phyloP scores from a whole-genome alignment of 2,797 vertebrate species.

The Notolepis coatsorum region DNA sequence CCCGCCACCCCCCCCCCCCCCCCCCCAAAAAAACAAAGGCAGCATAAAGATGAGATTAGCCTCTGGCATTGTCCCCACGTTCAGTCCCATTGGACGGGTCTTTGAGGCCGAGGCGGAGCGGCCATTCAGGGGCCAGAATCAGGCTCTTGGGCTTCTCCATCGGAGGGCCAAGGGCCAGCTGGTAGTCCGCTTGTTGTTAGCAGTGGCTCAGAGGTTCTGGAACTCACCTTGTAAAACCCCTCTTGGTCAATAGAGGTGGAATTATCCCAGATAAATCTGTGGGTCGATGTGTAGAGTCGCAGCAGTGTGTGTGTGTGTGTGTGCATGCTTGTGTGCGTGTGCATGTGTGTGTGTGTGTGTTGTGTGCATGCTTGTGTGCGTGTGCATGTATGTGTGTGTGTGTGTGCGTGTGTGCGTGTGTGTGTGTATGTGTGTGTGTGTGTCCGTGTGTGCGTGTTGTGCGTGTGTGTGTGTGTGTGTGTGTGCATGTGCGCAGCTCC shows the following conservation, averaged over 20 bases:
- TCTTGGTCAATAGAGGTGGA: conserved; percentile 74
- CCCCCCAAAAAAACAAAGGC: conserved; percentile 54
- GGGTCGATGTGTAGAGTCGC: conserved; percentile 59
- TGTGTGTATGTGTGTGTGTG: conserved; percentile 22
- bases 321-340: not conserved
- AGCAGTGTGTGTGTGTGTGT: conserved; percentile 30
- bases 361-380: not conserved
- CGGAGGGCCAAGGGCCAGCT: conserved; percentile 79
- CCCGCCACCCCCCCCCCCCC: conserved; percentile 4
- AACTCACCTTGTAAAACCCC: conserved; percentile 78
- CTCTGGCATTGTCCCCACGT: conserved; percentile 65
- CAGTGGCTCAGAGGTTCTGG: conserved; percentile 69
- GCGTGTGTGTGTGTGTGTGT: conserved; percentile 30
- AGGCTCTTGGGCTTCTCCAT: conserved; percentile 64
- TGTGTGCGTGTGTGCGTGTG: conserved; percentile 36
- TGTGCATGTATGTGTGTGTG: conserved; percentile 32
- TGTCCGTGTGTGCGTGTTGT: conserved; percentile 30
- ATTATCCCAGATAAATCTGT: conserved; percentile 81
- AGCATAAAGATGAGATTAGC: conserved; percentile 74
- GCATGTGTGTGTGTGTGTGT: not conserved
- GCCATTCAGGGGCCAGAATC: conserved; percentile 63
- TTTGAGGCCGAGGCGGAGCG: conserved; percentile 58
- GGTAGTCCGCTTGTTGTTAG: conserved; percentile 75
- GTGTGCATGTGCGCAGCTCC: conserved; percentile 32
- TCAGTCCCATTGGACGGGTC: conserved; percentile 71